Evolutionary conservation across 1,140 invertebrate species (phyloP).

Genomic region (Grapholita molesta): DNA sequence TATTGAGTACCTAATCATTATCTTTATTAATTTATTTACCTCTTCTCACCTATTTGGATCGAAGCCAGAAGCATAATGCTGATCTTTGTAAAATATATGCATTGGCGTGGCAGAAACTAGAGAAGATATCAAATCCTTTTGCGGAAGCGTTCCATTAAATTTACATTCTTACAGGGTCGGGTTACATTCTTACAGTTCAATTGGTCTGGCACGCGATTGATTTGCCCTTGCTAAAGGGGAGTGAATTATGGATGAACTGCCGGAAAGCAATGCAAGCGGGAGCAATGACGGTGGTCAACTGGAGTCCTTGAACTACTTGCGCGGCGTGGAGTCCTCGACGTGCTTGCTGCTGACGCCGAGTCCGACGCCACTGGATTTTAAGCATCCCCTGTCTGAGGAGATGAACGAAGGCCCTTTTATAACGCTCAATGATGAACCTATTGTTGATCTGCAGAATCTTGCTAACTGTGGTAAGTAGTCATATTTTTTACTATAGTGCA

Average conservation of each 20-base stretch:
- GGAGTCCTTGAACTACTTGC: conserved; percentile 62
- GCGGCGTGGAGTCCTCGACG: conserved; percentile 66
- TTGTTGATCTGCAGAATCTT: conserved; percentile 42
- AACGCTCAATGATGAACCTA: conserved; percentile 47
- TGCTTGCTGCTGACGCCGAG: conserved; percentile 62
- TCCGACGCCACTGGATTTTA: conserved; percentile 63
- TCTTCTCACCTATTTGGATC: neutral
- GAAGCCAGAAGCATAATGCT: conserved; percentile 1
- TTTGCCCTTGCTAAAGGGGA: neutral
- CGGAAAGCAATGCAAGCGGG: conserved; percentile 36
- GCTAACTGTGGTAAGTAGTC: conserved; percentile 39
- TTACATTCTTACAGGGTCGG: no score
- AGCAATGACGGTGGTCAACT: conserved; percentile 38
- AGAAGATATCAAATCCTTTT: neutral
- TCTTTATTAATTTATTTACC: neutral
- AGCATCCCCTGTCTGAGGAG: conserved; percentile 67
- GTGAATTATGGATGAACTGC: conserved; percentile 52
- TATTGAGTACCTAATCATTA: neutral
- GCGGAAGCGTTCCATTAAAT: no score
- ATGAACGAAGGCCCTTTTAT: conserved; percentile 56
- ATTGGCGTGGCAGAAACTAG: neutral
- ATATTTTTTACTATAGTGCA: no score
- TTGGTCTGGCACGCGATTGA: conserved; percentile 1
- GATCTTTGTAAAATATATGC: neutral
- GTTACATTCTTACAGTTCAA: neutral